Percentiles rank a stretch among this genome's conserved stretches.
These are phyloP conservation scores for Odocoileus virginianus DNA, from an alignment of 2,113 vertebrate genomes.

Conservation along the genomic window DNA sequence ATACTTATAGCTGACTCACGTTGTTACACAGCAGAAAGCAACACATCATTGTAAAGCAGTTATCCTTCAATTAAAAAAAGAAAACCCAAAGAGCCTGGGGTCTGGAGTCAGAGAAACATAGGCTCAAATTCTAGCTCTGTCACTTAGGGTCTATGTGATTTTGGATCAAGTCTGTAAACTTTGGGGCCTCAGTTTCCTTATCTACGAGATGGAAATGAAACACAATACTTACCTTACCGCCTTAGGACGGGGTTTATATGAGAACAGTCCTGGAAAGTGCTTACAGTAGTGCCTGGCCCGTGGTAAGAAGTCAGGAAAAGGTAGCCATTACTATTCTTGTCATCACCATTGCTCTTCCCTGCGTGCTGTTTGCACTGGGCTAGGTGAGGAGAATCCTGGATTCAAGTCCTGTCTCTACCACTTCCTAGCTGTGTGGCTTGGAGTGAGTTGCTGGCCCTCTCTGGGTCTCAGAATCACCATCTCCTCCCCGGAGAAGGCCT, in stretches of 20 bases:
- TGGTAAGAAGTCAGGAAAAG: neutral
- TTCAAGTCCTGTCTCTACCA: neutral
- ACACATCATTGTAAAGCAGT: neutral
- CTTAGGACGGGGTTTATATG: neutral
- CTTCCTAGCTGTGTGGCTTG: neutral
- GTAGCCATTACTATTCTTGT: accelerated
- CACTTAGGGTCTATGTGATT: neutral
- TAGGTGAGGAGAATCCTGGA: neutral
- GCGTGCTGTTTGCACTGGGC: neutral
- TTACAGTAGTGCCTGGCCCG: neutral
- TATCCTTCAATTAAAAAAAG: neutral
- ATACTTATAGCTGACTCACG: neutral
- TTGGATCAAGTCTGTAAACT: neutral
- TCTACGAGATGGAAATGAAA: neutral
- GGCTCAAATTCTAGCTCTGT: neutral
- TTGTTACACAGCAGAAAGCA: neutral
- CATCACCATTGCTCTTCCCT: neutral
- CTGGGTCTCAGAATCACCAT: neutral
- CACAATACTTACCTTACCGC: neutral
- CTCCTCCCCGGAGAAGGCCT: neutral
- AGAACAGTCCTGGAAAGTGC: neutral
- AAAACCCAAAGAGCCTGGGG: neutral
- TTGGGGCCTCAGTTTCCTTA: neutral
- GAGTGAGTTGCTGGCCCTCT: neutral
- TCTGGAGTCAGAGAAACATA: neutral